Percentiles rank a stretch among this genome's conserved stretches.
Conservation (phyloP, 2,797 vertebrate species). For the Pangasius krempfi region DNA sequence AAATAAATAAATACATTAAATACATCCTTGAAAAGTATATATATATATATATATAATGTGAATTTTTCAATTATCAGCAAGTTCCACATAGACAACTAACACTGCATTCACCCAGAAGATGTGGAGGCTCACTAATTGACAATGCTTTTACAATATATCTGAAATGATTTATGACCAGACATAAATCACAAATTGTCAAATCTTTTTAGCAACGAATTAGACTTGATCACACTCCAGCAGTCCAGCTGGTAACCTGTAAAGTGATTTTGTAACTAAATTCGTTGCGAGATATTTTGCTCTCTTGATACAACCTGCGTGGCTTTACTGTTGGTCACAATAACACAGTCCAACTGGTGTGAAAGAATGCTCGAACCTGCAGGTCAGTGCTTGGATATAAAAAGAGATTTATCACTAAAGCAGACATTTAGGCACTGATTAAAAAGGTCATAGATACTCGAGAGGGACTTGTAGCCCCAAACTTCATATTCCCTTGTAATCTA, state of each 20-base stretch:
- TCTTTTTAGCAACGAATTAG: conserved; percentile 33
- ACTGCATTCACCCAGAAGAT: neutral
- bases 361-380: conserved; percentile 17
- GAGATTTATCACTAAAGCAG: conserved; percentile 26
- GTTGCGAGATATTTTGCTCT: neutral
- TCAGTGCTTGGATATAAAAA: conserved; percentile 1
- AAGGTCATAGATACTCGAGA: conserved; percentile 41
- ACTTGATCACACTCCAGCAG: conserved; percentile 1
- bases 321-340: neutral
- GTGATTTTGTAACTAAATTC: neutral
- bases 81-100: neutral
- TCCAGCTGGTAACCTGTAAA: conserved; percentile 12
- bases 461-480: conserved; percentile 41
- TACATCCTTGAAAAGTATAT: neutral
- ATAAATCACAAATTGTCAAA: conserved; percentile 40
- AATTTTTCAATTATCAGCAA: neutral
- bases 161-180: conserved; percentile 33
- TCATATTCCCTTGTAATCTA: conserved; percentile 67
- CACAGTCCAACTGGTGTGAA: neutral
- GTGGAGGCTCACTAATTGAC: conserved; percentile 6
- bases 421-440: conserved; percentile 41
- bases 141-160: neutral
- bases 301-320: neutral
- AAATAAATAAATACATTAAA: neutral
- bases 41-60: no score